phyloP scores from a whole-genome alignment of 2,113 vertebrate genomes.

The Pungitius pungitius region DNA sequence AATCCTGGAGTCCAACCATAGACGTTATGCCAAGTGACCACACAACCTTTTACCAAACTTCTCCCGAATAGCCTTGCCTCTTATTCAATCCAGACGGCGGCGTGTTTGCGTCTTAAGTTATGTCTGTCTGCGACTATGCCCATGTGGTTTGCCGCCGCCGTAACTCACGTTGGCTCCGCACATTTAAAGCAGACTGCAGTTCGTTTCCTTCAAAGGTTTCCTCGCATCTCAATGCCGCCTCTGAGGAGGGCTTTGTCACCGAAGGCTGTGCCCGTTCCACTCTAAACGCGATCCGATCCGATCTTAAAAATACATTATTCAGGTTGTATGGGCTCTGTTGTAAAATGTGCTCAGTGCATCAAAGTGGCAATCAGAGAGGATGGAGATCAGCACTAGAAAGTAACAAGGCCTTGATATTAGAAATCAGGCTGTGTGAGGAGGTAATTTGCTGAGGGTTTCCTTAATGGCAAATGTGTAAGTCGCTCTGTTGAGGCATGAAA shows the following conservation, averaged over 20 bases:
- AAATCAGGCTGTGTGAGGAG: constrained; percentile 44
- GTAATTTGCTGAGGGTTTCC: constrained; percentile 48
- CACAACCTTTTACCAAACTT: constrained; percentile 47
- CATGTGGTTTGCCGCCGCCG: constrained; percentile 54
- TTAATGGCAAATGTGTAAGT: constrained; percentile 40
- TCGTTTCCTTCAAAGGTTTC: constrained; percentile 46
- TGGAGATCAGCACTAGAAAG: constrained; percentile 29
- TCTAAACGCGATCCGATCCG: constrained; percentile 49
- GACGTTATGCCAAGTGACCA: constrained; percentile 11
- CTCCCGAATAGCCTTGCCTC: constrained; percentile 55
- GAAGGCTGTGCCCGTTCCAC: constrained; percentile 46
- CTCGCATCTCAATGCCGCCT: constrained; percentile 16
- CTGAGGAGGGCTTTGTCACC: constrained; percentile 31
- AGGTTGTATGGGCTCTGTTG: constrained; percentile 58
- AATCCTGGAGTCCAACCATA: neutral
- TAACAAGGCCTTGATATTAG: constrained; percentile 40
- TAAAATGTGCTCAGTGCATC: constrained; percentile 43
- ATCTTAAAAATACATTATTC: constrained; percentile 55
- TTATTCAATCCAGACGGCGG: constrained; percentile 39
- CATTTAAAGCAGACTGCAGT: constrained; percentile 67
- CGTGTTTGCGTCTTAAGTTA: constrained; percentile 43
- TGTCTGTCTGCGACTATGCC: constrained; percentile 23
- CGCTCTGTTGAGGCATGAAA: constrained; percentile 12
- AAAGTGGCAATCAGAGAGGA: constrained; percentile 51
- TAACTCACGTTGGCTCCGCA: constrained; percentile 65